Evolutionary conservation across 2,888 invertebrate species (phyloP).

Genomic region (Diarsia brunnea): DNA sequence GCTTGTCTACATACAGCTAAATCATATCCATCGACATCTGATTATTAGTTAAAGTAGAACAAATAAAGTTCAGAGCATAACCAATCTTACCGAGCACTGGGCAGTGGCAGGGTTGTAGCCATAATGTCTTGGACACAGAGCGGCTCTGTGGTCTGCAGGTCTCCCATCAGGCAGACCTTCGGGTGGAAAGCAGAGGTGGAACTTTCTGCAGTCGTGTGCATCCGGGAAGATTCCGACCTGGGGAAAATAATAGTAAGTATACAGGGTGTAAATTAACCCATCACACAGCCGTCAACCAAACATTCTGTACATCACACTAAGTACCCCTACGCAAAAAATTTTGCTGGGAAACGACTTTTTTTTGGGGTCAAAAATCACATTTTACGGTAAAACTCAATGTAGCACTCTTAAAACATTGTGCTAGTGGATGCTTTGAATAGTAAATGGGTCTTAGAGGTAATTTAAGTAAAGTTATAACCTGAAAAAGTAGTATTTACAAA

Average conservation of each 20-base stretch:
- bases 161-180: slow-evolving; percentile 80
- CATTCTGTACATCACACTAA: too few species aligned
- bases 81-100: slow-evolving; percentile 83
- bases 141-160: slow-evolving; percentile 83
- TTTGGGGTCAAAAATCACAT: too few species aligned
- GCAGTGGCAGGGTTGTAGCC: slow-evolving; percentile 84
- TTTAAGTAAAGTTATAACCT: too few species aligned
- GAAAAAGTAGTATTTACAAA: too few species aligned
- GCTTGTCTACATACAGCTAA: background rate
- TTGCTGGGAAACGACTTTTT: too few species aligned
- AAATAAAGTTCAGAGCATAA: background rate
- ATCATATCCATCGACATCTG: background rate
- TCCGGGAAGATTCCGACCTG: slow-evolving; percentile 88
- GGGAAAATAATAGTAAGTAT: background rate
- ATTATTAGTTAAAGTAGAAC: background rate
- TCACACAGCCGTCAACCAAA: too few species aligned
- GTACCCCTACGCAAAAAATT: too few species aligned
- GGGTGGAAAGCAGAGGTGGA: slow-evolving; percentile 86
- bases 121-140: slow-evolving; percentile 85
- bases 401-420: too few species aligned
- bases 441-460: too few species aligned
- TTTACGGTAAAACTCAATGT: too few species aligned
- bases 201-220: slow-evolving; percentile 85
- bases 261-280: too few species aligned
- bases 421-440: too few species aligned